Evolutionary conservation across 2,797 vertebrate species (phyloP).

Genomic region (Takifugu ocellatus): DNA sequence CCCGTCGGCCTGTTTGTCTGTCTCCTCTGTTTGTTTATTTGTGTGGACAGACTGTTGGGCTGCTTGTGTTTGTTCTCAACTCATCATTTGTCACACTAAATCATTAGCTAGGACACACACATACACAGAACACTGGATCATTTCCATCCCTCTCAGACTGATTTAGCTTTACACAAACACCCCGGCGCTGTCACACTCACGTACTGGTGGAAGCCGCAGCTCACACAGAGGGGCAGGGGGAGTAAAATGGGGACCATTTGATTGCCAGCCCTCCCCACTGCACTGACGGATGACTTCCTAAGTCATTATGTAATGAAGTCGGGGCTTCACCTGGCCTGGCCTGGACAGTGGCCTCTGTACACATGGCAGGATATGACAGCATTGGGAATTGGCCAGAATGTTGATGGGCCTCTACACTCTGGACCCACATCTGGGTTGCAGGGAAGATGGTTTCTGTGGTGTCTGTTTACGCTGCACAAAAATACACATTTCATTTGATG

Average conservation of each 20-base stretch:
- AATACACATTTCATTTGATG: background rate
- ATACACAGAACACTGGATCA: constrained; percentile 21
- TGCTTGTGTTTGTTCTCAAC: constrained; percentile 68
- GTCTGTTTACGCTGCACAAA: background rate
- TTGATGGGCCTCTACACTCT: constrained; percentile 38
- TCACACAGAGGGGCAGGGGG: constrained; percentile 21
- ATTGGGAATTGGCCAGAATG: constrained; percentile 43
- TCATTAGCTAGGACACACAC: constrained; percentile 45
- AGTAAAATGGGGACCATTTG: constrained; percentile 36
- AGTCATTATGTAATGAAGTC: constrained; percentile 61
- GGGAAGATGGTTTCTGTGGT: background rate
- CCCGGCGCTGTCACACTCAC: constrained; percentile 32
- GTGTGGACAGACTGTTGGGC: constrained; percentile 52
- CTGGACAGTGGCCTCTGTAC: constrained; percentile 41
- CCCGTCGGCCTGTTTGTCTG: constrained; percentile 50
- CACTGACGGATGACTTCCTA: constrained; percentile 69
- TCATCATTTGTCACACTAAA: constrained; percentile 72
- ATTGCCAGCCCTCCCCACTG: constrained; percentile 43
- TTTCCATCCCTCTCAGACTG: constrained; percentile 41
- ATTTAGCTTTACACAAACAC: constrained; percentile 65
- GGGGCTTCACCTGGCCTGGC: constrained; percentile 55
- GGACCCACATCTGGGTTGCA: constrained; percentile 22
- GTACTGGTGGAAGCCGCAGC: constrained; percentile 33
- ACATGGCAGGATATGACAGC: constrained; percentile 45
- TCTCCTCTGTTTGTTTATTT: constrained; percentile 63